Evolutionary conservation across 2,113 vertebrate species (phyloP).

Genomic region (Pipa parva): DNA sequence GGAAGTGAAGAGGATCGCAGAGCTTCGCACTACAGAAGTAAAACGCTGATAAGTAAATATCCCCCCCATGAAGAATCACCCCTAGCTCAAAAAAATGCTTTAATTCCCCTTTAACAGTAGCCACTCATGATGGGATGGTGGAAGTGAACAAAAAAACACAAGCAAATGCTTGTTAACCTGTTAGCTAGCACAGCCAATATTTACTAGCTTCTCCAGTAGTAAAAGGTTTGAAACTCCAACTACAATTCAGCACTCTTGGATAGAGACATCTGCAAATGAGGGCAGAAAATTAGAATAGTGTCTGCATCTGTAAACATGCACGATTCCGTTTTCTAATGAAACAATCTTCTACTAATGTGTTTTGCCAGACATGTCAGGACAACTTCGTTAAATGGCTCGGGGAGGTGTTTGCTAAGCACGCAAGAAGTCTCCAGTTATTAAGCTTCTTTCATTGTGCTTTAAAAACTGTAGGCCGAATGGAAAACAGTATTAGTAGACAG

Average conservation of each 20-base stretch:
- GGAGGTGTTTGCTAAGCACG: too few species aligned
- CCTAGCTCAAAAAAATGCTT: too few species aligned
- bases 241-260: conserved; percentile 19
- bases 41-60: too few species aligned
- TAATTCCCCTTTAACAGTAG: too few species aligned
- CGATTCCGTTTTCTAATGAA: conserved; percentile 15
- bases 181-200: conserved; percentile 1
- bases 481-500: too few species aligned
- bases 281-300: too few species aligned
- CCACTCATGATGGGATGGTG: neutral
- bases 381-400: neutral
- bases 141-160: neutral
- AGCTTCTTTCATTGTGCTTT: too few species aligned
- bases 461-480: too few species aligned
- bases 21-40: too few species aligned
- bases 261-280: conserved; percentile 30
- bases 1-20: too few species aligned
- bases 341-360: conserved; percentile 19
- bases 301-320: conserved; percentile 21
- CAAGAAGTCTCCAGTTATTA: too few species aligned
- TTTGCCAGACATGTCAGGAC: conserved; percentile 34
- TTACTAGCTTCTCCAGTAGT: neutral
- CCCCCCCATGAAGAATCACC: too few species aligned
- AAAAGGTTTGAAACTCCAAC: neutral
- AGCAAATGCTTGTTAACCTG: neutral